A percentile compares a stretch with the other conserved stretches of the same genome.
These are phyloP conservation scores for Benitochromis conjunctus DNA, from an alignment of 2,113 vertebrate genomes.

Conservation along the genomic window DNA sequence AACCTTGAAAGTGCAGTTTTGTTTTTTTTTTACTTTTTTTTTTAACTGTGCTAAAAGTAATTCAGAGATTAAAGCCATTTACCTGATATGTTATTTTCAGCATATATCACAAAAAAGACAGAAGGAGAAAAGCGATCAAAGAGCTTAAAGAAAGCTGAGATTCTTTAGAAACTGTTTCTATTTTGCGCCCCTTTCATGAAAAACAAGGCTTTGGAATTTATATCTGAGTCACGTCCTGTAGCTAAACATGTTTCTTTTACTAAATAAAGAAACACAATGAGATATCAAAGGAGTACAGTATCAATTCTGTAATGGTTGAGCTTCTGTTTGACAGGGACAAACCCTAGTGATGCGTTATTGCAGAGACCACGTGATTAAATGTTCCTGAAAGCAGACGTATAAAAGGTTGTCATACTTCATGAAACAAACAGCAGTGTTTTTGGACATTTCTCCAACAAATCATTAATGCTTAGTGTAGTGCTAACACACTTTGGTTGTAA, in stretches of 20 bases:
- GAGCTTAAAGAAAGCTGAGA: neutral
- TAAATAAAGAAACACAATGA: slow-evolving; percentile 40
- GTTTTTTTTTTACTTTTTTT: too few species aligned
- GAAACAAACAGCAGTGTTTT: neutral
- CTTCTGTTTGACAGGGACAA: neutral
- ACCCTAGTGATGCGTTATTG: neutral
- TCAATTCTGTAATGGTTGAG: neutral
- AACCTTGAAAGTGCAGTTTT: neutral
- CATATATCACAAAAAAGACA: neutral
- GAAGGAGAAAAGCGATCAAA: neutral
- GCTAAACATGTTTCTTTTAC: slow-evolving; percentile 6
- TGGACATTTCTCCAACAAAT: neutral
- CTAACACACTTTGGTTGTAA: neutral
- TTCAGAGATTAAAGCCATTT: neutral
- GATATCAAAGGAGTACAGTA: slow-evolving; percentile 6
- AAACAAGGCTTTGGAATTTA: slow-evolving; percentile 15
- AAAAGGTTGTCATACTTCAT: neutral
- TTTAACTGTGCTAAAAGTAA: neutral
- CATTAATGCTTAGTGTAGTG: neutral
- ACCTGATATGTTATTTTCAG: neutral
- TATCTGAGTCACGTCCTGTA: neutral
- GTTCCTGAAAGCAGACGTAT: neutral
- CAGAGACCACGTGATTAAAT: neutral
- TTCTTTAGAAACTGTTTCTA: slow-evolving; percentile 19
- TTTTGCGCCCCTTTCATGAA: slow-evolving; percentile 10